Percentiles rank a stretch among this genome's conserved stretches.
Evolutionary conservation across 2,113 vertebrate species (phyloP).

Genomic region (Edolisoma coerulescens): DNA sequence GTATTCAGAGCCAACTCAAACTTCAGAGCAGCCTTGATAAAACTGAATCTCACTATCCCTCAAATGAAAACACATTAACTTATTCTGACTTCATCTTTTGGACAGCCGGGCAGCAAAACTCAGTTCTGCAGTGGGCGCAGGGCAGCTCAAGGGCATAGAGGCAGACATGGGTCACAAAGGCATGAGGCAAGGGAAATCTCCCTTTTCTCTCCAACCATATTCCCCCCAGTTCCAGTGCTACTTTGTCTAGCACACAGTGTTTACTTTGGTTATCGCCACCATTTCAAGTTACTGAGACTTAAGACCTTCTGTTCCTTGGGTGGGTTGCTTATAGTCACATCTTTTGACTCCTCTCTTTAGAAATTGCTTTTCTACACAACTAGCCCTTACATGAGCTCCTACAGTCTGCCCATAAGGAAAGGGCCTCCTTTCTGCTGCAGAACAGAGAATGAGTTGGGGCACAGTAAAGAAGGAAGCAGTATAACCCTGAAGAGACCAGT

Average conservation of each 20-base stretch:
- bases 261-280: neutral
- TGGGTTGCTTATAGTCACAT: neutral
- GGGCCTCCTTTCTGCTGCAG: neutral
- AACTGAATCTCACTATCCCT: neutral
- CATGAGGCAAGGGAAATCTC: neutral
- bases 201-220: neutral
- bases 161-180: neutral
- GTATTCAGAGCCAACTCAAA: constrained; percentile 2
- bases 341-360: neutral
- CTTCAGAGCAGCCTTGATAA: neutral
- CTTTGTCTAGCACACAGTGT: neutral
- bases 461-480: neutral
- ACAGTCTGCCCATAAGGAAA: accelerated
- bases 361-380: neutral
- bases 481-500: neutral
- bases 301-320: neutral
- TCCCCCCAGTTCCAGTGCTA: neutral
- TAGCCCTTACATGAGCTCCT: neutral
- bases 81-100: constrained; percentile 11
- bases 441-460: neutral
- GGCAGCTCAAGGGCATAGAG: neutral
- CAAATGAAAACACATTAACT: constrained; percentile 16
- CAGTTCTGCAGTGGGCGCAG: neutral
- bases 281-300: neutral
- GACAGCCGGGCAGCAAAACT: neutral